These are phyloP conservation scores for Raja brachyura DNA, from an alignment of 2,113 vertebrate species.

Conservation along the genomic window DNA sequence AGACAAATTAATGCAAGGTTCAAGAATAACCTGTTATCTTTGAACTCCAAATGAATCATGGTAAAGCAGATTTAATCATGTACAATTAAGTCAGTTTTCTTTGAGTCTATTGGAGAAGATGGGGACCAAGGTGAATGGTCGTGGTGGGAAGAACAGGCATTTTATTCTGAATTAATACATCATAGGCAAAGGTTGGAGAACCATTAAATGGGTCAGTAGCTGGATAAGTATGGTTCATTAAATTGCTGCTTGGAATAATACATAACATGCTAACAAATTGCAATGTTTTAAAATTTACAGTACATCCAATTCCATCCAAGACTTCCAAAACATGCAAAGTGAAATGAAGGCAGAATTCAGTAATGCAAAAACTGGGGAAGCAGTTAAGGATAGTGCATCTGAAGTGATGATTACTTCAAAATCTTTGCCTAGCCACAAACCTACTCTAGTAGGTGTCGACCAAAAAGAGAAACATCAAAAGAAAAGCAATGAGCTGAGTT, in stretches of 20 bases:
- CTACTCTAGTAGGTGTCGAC: neutral
- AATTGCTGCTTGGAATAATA: neutral
- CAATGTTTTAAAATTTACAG: neutral
- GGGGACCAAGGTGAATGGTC: too few relatives aligned
- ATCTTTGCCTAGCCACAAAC: neutral
- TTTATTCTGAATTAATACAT: too few relatives aligned
- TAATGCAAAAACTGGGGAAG: neutral
- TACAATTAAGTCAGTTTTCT: too few relatives aligned
- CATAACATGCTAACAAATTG: neutral
- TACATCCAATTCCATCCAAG: neutral
- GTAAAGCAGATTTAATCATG: too few relatives aligned
- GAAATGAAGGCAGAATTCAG: constrained; percentile 8
- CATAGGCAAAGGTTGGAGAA: too few relatives aligned
- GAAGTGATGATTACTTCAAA: neutral
- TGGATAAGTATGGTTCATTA: neutral
- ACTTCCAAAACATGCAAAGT: neutral
- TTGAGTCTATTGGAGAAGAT: too few relatives aligned
- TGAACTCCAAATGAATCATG: too few relatives aligned
- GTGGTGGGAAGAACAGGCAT: too few relatives aligned
- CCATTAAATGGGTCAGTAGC: too few relatives aligned
- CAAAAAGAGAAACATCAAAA: neutral
- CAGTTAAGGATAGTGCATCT: neutral
- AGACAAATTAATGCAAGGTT: too few relatives aligned
- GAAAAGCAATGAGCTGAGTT: neutral
- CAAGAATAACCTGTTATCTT: too few relatives aligned